These are phyloP conservation scores for Sarcophaga variegata DNA, from an alignment of 2,888 invertebrate species.

Conservation along the genomic window DNA sequence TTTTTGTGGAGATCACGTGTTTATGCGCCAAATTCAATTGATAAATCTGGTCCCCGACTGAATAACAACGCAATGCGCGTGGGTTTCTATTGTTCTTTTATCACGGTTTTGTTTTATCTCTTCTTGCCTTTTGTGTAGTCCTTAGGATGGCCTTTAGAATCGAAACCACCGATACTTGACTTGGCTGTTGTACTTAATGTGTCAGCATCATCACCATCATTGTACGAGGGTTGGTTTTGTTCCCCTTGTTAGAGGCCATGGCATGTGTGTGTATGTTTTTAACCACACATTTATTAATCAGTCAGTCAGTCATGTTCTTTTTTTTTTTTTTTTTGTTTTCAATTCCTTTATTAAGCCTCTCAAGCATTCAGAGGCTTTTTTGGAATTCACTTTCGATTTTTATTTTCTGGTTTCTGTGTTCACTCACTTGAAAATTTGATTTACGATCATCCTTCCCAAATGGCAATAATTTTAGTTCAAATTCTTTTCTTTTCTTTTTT, in stretches of 20 bases:
- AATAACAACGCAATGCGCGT: conserved; percentile 30
- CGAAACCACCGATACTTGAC: conserved; percentile 57
- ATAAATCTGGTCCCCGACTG: not conserved
- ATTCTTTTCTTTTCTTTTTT: not conserved
- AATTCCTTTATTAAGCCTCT: conserved; percentile 37
- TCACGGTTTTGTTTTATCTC: conserved; percentile 23
- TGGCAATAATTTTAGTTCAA: conserved; percentile 1
- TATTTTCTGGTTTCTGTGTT: conserved; percentile 57
- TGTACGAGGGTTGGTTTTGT: conserved; percentile 57
- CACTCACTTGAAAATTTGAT: conserved; percentile 64
- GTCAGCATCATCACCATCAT: conserved; percentile 28
- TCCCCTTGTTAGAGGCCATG: conserved; percentile 40
- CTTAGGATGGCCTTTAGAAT: not conserved
- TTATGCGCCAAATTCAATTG: conserved; percentile 49
- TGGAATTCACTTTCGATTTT: conserved; percentile 6
- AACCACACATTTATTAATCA: conserved; percentile 54
- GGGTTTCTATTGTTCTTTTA: conserved; percentile 58
- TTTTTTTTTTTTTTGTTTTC: not conserved
- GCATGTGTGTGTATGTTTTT: not conserved
- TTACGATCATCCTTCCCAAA: conserved; percentile 47
- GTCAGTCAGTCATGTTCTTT: conserved; percentile 14
- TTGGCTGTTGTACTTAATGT: conserved; percentile 41
- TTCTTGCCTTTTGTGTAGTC: conserved; percentile 17
- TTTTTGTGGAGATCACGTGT: conserved; percentile 59
- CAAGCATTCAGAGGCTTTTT: conserved; percentile 41